Conservation (phyloP, 2,888 invertebrate species). For the Pomacea canaliculata region DNA sequence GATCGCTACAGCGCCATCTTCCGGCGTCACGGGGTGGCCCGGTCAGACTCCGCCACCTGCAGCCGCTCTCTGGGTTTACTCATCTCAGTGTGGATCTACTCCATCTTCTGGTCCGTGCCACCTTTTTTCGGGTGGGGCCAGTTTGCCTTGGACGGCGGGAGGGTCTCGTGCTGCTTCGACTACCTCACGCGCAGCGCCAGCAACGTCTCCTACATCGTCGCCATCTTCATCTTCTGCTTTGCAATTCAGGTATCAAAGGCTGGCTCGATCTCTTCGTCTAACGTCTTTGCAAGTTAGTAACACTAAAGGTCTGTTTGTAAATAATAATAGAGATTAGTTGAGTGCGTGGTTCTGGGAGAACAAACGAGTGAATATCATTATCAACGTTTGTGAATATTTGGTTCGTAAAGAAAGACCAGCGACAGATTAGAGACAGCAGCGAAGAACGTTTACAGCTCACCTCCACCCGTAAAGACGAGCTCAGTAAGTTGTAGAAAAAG, state of each 20-base stretch:
- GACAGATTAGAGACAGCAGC: no score
- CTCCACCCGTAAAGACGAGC: no score
- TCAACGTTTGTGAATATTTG: no score
- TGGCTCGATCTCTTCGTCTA: background rate
- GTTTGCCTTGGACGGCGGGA: slow-evolving; percentile 42
- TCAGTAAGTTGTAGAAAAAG: no score
- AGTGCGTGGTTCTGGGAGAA: no score
- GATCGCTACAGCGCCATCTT: slow-evolving; percentile 45
- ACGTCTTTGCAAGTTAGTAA: background rate
- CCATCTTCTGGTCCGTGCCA: slow-evolving; percentile 37
- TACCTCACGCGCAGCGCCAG: slow-evolving; percentile 37
- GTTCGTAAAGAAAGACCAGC: no score
- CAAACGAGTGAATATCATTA: no score
- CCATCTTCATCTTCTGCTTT: slow-evolving; percentile 44
- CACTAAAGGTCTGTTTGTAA: no score
- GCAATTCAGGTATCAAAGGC: slow-evolving; percentile 8
- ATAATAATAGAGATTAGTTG: no score
- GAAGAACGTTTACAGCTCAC: no score
- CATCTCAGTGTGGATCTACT: slow-evolving; percentile 42
- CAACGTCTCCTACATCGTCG: slow-evolving; percentile 41
- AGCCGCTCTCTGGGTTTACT: slow-evolving; percentile 10
- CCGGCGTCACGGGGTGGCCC: slow-evolving; percentile 3
- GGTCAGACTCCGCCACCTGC: background rate
- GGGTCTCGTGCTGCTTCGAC: slow-evolving; percentile 50
- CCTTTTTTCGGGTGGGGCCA: slow-evolving; percentile 48